These are phyloP conservation scores for Drosophila equinoxialis DNA, from an alignment of 1,140 invertebrate species.

Conservation along the genomic window DNA sequence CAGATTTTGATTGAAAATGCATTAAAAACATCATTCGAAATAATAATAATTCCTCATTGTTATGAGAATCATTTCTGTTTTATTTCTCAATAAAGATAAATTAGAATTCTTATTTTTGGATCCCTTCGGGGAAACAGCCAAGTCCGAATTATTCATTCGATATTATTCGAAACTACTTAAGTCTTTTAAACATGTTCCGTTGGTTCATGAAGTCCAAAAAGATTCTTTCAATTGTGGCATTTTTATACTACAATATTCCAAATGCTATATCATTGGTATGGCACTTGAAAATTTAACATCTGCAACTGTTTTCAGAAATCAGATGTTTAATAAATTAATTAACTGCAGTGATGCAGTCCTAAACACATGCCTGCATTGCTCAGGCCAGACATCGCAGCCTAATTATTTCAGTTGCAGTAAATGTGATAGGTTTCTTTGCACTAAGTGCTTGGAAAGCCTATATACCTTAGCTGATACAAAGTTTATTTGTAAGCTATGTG, in stretches of 20 bases:
- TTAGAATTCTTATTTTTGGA: background rate
- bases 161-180: no score
- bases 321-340: slow-evolving; percentile 7
- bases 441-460: no score
- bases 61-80: background rate
- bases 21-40: background rate
- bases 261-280: background rate
- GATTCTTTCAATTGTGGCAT: slow-evolving; percentile 5
- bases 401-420: no score
- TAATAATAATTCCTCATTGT: slow-evolving; percentile 1
- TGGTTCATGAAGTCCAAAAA: background rate
- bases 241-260: slow-evolving; percentile 2
- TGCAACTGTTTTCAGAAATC: background rate
- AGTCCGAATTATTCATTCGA: no score
- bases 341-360: background rate
- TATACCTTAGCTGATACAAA: no score
- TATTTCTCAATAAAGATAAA: background rate
- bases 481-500: no score
- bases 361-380: background rate
- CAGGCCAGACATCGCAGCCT: no score
- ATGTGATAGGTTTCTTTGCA: no score
- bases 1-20: background rate
- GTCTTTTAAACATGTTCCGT: no score
- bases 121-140: background rate
- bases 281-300: background rate